Evolutionary conservation across 2,797 vertebrate species (phyloP).

Genomic region (Macrochelys suwanniensis): DNA sequence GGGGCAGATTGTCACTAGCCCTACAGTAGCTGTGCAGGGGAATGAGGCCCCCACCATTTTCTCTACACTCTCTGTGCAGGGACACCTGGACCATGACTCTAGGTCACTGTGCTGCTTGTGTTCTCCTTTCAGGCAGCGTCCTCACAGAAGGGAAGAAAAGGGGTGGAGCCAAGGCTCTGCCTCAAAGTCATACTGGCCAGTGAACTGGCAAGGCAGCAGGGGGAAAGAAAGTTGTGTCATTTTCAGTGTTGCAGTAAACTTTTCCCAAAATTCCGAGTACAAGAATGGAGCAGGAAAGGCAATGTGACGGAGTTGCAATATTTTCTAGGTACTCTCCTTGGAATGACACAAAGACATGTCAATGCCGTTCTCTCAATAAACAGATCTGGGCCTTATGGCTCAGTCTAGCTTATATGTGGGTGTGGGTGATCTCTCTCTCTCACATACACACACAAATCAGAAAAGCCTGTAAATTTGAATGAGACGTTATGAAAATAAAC

Average conservation of each 20-base stretch:
- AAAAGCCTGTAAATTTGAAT: background rate
- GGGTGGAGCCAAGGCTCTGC: background rate
- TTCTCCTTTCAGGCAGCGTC: no score
- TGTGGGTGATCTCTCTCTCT: background rate
- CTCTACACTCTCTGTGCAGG: background rate
- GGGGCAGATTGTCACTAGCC: accelerated
- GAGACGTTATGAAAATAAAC: background rate
- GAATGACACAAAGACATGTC: background rate
- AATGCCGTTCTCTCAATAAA: background rate
- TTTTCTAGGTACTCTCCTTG: background rate
- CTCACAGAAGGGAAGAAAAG: background rate
- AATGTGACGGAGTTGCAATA: background rate
- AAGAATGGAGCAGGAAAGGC: background rate
- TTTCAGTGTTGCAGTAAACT: background rate
- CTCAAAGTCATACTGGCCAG: background rate
- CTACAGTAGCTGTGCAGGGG: background rate
- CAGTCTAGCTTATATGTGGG: no score
- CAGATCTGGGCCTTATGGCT: background rate
- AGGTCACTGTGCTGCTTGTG: no score
- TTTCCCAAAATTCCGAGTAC: background rate
- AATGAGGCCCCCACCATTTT: background rate
- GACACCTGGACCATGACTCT: background rate
- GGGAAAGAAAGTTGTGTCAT: background rate
- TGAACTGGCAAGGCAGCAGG: background rate
- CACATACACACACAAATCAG: background rate